Percentiles rank a stretch among this genome's conserved stretches.
Conservation (phyloP, 1,140 invertebrate genomes). For the Tetramorium simillimum region DNA sequence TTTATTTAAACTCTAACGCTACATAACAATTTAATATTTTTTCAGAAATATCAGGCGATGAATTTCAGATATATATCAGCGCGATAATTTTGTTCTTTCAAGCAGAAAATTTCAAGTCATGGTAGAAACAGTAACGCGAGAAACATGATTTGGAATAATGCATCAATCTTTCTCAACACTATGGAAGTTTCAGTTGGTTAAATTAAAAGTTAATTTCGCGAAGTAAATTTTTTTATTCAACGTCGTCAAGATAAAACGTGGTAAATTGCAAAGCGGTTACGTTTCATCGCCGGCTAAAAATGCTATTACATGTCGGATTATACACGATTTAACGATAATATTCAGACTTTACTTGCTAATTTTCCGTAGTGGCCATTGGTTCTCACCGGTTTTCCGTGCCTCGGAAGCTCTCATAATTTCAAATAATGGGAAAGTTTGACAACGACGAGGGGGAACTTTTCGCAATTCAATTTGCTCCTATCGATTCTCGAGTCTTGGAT, state of each 20-base stretch:
- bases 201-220: constrained; percentile 29
- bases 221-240: constrained; percentile 14
- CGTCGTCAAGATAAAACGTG: background rate
- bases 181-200: constrained; percentile 12
- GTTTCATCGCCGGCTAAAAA: constrained; percentile 5
- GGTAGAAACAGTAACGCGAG: background rate
- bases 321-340: constrained; percentile 27
- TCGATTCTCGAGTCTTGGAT: constrained; percentile 29
- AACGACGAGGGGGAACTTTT: constrained; percentile 39
- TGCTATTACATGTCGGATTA: constrained; percentile 19
- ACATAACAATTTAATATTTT: background rate
- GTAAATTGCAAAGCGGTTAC: background rate
- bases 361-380: constrained; percentile 35
- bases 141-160: constrained; percentile 10
- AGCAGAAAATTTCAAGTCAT: constrained; percentile 6
- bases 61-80: background rate
- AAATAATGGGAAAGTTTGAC: constrained; percentile 64
- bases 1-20: background rate
- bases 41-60: background rate
- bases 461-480: constrained; percentile 55
- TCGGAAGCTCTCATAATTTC: constrained; percentile 53
- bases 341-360: constrained; percentile 25
- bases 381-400: background rate
- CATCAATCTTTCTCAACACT: constrained; percentile 26
- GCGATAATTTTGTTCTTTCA: background rate